phyloP scores from a whole-genome alignment of 2,888 invertebrate genomes.

The Drosophila merina region DNA sequence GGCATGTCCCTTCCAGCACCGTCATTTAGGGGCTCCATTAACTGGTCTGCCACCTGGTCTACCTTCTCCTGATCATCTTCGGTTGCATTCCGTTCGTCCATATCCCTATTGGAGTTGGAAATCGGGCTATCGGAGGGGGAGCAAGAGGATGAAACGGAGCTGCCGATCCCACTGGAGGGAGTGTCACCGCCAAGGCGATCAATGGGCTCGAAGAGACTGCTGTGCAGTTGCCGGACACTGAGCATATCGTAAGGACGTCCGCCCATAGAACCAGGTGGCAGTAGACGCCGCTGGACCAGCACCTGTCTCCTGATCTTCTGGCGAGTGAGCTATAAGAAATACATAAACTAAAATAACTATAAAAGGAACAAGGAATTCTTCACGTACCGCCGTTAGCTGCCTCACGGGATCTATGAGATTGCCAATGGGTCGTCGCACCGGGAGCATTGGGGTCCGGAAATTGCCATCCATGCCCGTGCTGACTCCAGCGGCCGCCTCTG shows the following conservation, averaged over 20 bases:
- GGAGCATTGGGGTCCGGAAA: constrained; percentile 67
- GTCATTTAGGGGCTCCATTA: not conserved
- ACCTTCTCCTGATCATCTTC: not conserved
- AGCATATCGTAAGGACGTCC: constrained; percentile 72
- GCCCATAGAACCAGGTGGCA: constrained; percentile 85
- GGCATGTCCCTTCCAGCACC: constrained; percentile 54
- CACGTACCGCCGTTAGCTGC: constrained; percentile 76
- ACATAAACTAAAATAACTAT: not conserved
- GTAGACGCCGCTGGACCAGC: constrained; percentile 88
- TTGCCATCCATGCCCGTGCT: constrained; percentile 40
- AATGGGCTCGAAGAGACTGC: constrained; percentile 68
- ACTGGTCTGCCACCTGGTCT: constrained; percentile 5
- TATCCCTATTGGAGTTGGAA: not conserved
- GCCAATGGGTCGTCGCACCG: constrained; percentile 77
- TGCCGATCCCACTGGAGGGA: constrained; percentile 6
- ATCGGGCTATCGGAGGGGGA: not conserved
- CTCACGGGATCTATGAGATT: constrained; percentile 80
- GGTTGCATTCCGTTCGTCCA: no score
- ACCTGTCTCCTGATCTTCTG: constrained; percentile 85
- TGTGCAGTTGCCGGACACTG: constrained; percentile 68
- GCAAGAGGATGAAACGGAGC: constrained; percentile 6
- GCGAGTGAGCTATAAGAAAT: constrained; percentile 68
- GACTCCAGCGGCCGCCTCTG: constrained; percentile 20
- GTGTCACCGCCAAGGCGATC: constrained; percentile 39
- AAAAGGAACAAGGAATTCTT: not conserved